Evolutionary conservation across 2,888 invertebrate species (phyloP).

Genomic region (Rotaria macrura): DNA sequence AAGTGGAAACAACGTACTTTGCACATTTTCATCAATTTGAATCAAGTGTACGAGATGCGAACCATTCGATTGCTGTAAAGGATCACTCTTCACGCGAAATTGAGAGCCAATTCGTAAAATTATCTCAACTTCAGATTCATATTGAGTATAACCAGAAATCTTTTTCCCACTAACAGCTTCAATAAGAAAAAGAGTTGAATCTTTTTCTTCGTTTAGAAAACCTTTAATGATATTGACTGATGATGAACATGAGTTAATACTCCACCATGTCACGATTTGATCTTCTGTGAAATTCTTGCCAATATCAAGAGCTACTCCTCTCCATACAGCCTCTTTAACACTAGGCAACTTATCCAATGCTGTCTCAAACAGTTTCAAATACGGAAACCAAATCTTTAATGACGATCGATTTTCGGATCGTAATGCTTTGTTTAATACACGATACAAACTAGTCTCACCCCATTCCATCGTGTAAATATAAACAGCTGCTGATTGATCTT

Average conservation of each 20-base stretch:
- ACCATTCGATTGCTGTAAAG: no score
- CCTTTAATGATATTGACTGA: no score
- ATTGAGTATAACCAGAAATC: neutral
- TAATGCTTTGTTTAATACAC: neutral
- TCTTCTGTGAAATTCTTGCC: no score
- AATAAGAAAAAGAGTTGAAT: neutral
- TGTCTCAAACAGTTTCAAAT: neutral
- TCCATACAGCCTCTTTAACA: neutral
- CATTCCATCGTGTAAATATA: slow-evolving; percentile 11
- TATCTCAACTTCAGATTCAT: neutral
- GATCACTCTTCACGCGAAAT: no score
- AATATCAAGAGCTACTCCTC: no score
- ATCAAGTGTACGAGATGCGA: no score
- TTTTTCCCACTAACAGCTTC: neutral
- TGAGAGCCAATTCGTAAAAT: neutral
- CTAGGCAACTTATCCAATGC: neutral
- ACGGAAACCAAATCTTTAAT: neutral
- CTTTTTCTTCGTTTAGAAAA: no score
- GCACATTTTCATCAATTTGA: no score
- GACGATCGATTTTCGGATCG: neutral
- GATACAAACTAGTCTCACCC: neutral
- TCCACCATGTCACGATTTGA: no score
- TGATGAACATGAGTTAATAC: no score
- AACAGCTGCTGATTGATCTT: neutral
- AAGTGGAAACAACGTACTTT: no score